A percentile compares a stretch with the other conserved stretches of the same genome.
These are phyloP conservation scores for Agonopterix arenella DNA, from an alignment of 2,888 invertebrate species.

Conservation along the genomic window DNA sequence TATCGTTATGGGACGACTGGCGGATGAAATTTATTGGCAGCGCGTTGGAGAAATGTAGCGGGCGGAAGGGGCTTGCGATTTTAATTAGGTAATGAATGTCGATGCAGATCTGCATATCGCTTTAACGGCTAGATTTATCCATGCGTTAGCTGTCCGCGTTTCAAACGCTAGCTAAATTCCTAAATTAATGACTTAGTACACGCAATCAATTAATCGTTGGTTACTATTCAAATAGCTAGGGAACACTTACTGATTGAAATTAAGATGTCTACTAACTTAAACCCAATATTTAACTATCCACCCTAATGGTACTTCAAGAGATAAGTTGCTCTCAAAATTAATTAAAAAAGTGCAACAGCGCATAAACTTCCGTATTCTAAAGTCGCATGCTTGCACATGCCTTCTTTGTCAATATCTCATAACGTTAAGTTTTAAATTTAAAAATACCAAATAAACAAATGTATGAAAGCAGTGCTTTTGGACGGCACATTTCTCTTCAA, in stretches of 20 bases:
- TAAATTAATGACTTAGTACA: constrained; percentile 37
- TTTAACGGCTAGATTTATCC: constrained; percentile 73
- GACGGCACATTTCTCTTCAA: constrained; percentile 74
- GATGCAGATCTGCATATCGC: constrained; percentile 76
- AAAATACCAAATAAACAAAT: constrained; percentile 58
- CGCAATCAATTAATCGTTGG: constrained; percentile 13
- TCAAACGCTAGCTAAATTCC: constrained; percentile 56
- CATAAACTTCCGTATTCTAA: too few relatives aligned
- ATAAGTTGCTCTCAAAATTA: too few relatives aligned
- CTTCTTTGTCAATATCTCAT: not conserved
- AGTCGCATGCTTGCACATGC: too few relatives aligned
- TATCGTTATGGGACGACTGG: constrained; percentile 76
- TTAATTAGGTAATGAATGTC: constrained; percentile 78
- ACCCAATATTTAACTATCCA: too few relatives aligned
- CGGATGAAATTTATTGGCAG: constrained; percentile 77
- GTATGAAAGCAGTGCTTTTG: constrained; percentile 67
- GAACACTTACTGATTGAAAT: too few relatives aligned
- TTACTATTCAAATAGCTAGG: too few relatives aligned
- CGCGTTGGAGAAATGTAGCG: constrained; percentile 75
- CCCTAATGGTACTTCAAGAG: too few relatives aligned
- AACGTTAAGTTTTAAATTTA: constrained; percentile 31
- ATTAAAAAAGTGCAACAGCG: too few relatives aligned
- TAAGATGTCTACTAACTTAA: too few relatives aligned
- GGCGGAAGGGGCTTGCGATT: constrained; percentile 76
- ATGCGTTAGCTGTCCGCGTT: constrained; percentile 57